Percentiles rank a stretch among this genome's conserved stretches.
These are phyloP conservation scores for Reinhardtius hippoglossoides DNA, from an alignment of 2,113 vertebrate genomes.

Conservation along the genomic window DNA sequence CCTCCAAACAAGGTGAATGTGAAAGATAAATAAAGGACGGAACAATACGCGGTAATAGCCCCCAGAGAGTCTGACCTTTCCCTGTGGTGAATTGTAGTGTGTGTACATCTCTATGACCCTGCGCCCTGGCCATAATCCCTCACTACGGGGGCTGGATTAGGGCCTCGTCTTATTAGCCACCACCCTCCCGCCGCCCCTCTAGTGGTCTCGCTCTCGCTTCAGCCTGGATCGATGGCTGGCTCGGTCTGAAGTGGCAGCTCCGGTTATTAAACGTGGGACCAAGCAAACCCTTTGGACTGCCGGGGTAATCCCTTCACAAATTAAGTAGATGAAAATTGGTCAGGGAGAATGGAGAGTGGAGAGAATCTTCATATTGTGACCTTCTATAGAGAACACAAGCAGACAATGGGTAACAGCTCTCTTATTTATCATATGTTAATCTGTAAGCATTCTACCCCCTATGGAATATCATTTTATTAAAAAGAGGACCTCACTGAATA, in stretches of 20 bases:
- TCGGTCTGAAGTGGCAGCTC: slow-evolving; percentile 71
- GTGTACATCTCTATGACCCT: slow-evolving; percentile 61
- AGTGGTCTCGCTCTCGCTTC: slow-evolving; percentile 43
- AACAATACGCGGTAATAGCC: slow-evolving; percentile 59
- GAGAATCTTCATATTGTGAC: slow-evolving; percentile 57
- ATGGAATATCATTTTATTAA: slow-evolving; percentile 33
- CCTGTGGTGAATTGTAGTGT: slow-evolving; percentile 49
- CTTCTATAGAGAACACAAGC: slow-evolving; percentile 48
- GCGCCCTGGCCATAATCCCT: slow-evolving; percentile 72
- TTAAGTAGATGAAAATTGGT: slow-evolving; percentile 71
- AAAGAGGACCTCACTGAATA: slow-evolving; percentile 17
- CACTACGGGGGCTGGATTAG: slow-evolving; percentile 77
- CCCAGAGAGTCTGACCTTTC: slow-evolving; percentile 53
- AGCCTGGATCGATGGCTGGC: slow-evolving; percentile 79
- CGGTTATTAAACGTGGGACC: slow-evolving; percentile 82
- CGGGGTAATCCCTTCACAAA: slow-evolving; percentile 80
- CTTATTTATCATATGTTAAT: slow-evolving; percentile 42
- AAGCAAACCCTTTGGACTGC: slow-evolving; percentile 66
- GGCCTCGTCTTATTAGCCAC: slow-evolving; percentile 75
- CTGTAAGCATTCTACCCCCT: slow-evolving; percentile 24
- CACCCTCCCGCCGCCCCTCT: not conserved
- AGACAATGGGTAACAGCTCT: slow-evolving; percentile 1
- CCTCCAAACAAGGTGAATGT: slow-evolving; percentile 55
- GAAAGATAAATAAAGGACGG: slow-evolving; percentile 68
- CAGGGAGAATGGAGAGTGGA: slow-evolving; percentile 24